Conservation (phyloP, 2,888 invertebrate species). For the Rhingia rostrata region DNA sequence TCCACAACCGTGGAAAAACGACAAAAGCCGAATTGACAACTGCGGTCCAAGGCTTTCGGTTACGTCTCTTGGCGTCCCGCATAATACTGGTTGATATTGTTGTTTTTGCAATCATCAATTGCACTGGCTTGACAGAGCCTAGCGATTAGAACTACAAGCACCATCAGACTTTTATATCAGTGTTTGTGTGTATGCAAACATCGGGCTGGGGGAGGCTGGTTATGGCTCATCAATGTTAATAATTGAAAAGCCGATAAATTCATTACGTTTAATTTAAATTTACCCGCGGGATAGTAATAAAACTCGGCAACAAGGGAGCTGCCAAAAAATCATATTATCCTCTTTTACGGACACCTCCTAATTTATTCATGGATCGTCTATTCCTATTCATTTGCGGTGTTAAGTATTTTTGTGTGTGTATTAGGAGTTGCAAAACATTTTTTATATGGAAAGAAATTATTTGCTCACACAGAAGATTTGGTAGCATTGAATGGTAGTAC, state of each 20-base stretch:
- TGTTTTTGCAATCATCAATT: slow-evolving; percentile 15
- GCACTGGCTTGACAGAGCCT: background rate
- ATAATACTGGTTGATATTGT: slow-evolving; percentile 17
- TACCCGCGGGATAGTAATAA: slow-evolving; percentile 60
- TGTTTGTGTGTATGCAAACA: background rate
- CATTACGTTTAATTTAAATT: slow-evolving; percentile 75
- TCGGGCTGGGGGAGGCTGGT: no score
- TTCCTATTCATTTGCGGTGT: slow-evolving; percentile 29
- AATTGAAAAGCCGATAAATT: slow-evolving; percentile 75
- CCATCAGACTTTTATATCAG: slow-evolving; percentile 3
- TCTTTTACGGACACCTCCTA: slow-evolving; percentile 45
- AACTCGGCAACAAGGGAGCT: slow-evolving; percentile 35
- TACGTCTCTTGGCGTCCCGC: background rate
- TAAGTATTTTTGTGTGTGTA: slow-evolving; percentile 10
- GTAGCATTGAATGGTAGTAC: background rate
- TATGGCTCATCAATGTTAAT: slow-evolving; percentile 69
- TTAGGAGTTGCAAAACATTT: background rate
- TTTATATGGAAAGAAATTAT: no score
- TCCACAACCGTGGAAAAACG: slow-evolving; percentile 42
- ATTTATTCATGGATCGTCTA: slow-evolving; percentile 49
- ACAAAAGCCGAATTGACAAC: slow-evolving; percentile 61
- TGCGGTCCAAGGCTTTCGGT: slow-evolving; percentile 45
- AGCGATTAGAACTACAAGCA: slow-evolving; percentile 64
- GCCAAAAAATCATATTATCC: slow-evolving; percentile 59
- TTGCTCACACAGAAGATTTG: background rate